Base-by-base conservation (phyloP, 2,888 invertebrate species). In the Leptinotarsa rubiginosa region DNA sequence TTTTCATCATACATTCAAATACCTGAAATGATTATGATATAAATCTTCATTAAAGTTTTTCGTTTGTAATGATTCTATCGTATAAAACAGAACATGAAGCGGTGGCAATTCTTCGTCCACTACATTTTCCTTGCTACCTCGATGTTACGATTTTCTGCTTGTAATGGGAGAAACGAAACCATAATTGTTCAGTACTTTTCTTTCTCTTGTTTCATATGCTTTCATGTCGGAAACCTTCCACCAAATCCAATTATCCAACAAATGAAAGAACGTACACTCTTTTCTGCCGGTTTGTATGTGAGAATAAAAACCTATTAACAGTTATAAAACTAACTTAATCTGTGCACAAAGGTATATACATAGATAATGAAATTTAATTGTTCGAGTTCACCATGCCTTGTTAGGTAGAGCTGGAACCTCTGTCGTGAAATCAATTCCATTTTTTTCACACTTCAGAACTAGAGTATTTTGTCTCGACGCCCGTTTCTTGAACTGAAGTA, bases 171-270 rank as follows among this genome's bases (percentile, higher is more conserved):
- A 50, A 50, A 50, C 50, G 50, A 50, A 7, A 50, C n/a, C 50
- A 50, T 50, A n/a, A 50, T 50, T 50, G 50, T 50, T 15, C 50
- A n/a, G 50, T 50, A 50, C 15, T 50, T 50, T 50, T n/a, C 50
- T 56, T 22, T 15, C 22, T 56, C 22, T 13, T 22, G 22, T 56
- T 56, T 56, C 4, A 56, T 56, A 56, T 5, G 56, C 56, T 22
- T 56, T 22, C 20, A 56, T 22, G 56, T 56, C 7, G 22, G 13
- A 20, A 56, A 18, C n/a, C 18, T 20, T 20, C 20, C 22, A 22
- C 56, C 56, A 56, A 56, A 56, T 22, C 15, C 56, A 56, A 56
- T 56, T 56, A 56, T 56, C 56, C 56, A 20, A 56, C 56, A 56
- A 56, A 56, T 56, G 15, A 56, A 56, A 56, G 56, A 22, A 25